Evolutionary conservation across 2,888 invertebrate genomes (phyloP).

Genomic region (Eurytoma californica): DNA sequence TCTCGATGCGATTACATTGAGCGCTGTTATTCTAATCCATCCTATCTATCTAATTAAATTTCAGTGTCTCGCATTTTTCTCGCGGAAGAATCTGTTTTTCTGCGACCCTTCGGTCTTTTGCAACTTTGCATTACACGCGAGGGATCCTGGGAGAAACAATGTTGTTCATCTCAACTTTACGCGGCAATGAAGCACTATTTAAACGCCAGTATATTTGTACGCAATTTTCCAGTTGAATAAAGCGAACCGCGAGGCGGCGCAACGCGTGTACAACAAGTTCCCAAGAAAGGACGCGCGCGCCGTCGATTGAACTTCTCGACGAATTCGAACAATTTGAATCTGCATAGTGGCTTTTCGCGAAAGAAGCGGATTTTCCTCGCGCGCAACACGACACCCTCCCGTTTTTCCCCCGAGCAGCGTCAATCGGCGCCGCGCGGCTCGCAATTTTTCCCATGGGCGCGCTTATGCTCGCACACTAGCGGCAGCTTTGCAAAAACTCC

Average conservation of each 20-base stretch:
- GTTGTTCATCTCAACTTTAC: no score
- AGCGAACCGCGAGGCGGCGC: no score
- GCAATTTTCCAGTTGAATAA: no score
- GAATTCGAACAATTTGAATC: no score
- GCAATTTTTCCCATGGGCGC: slow-evolving; percentile 43
- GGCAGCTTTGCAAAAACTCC: slow-evolving; percentile 42
- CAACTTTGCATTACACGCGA: no score
- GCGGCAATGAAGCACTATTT: no score
- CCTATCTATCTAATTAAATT: slow-evolving; percentile 4
- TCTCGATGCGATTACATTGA: slow-evolving; percentile 2
- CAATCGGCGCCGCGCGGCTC: neutral
- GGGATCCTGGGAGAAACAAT: no score
- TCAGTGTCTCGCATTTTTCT: slow-evolving; percentile 1
- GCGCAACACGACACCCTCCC: neutral
- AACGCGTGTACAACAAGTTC: no score
- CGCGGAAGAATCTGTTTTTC: neutral
- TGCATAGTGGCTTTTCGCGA: neutral
- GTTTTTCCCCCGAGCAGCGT: neutral
- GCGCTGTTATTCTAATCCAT: slow-evolving; percentile 6
- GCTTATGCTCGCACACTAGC: slow-evolving; percentile 26
- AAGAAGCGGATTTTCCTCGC: slow-evolving; percentile 6
- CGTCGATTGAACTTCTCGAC: no score
- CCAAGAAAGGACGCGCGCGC: no score
- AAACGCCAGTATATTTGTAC: no score
- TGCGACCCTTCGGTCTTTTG: no score